Evolutionary conservation across 2,797 vertebrate species (phyloP).

Genomic region (Triplophysa yarkandensis): DNA sequence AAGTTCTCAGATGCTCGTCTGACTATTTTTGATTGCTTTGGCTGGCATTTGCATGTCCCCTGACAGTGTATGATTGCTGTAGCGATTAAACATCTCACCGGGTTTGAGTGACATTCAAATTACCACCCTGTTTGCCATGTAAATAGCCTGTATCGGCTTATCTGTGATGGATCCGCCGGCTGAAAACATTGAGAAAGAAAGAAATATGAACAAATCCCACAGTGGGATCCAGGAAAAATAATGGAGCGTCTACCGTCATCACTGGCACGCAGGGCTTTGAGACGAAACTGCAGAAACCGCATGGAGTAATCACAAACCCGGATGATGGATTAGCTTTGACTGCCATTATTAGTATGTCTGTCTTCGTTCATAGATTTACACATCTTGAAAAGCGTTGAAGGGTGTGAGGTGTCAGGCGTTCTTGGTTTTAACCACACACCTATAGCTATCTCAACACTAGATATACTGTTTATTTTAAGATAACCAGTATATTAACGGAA

Average conservation of each 20-base stretch:
- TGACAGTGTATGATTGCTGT: conserved; percentile 33
- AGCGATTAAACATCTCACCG: conserved; percentile 32
- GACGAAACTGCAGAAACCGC: conserved; percentile 1
- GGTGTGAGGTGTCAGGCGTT: background rate
- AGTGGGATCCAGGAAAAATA: background rate
- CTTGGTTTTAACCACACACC: conserved; percentile 9
- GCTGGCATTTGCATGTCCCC: conserved; percentile 35
- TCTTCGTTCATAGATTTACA: conserved; percentile 5
- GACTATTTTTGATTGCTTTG: conserved; percentile 34
- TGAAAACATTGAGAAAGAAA: conserved; percentile 55
- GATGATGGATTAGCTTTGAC: conserved; percentile 33
- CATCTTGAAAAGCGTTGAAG: background rate
- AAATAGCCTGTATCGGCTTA: conserved; percentile 42
- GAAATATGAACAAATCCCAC: conserved; percentile 52
- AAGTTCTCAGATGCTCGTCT: conserved; percentile 26
- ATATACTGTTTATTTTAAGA: too few species aligned
- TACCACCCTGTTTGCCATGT: conserved; percentile 51
- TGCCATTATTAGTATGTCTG: conserved; percentile 31
- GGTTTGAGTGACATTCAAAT: conserved; percentile 62
- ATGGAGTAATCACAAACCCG: conserved; percentile 31
- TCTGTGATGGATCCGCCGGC: conserved; percentile 48
- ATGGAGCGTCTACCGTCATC: conserved; percentile 29
- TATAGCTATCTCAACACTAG: too few species aligned
- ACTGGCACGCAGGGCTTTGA: background rate
- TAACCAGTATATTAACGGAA: too few species aligned